Evolutionary conservation across 2,797 vertebrate genomes (phyloP), one percentile per base, ranked within the genome.

Genomic region (Hypotaenidia okinawae): DNA sequence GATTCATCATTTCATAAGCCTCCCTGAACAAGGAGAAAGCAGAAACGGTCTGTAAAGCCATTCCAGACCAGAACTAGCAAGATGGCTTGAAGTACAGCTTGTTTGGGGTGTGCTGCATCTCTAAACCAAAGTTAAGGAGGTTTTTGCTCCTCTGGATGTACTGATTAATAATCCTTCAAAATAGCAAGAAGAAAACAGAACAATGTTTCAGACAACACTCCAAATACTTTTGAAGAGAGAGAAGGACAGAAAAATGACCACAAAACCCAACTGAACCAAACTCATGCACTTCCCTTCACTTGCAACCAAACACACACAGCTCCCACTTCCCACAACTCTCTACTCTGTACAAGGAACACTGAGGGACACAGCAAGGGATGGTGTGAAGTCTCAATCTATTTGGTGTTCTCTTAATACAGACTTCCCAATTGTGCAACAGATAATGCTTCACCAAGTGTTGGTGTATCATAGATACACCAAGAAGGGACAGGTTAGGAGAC

Each of bases 1-100:
- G 64, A 90, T 89, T 80, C 62, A 78, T 58, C 45, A 70, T 78
- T 93, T 84, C 49, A 83, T 41, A 93, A 85, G n/a, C 43, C 52
- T 87, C 32, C 45, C 59, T 61, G 43, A 91, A 93, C n/a, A 91
- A 85, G 10, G 16, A 83, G 52, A 54, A 75, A 63, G 72, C 67
- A 79, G 14, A 86, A 93, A 57, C 16, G 21, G 66, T 28, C 73
- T 80, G 58, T 83, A 87, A 86, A 85, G 13, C 21, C 57, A 51
- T 51, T 80, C 2, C 0, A 58, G 51, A 77, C 32, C 57, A 77
- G 62, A 86, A 68, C 27, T 16, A 47, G 25, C 72, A 91, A 66
- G 55, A 81, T 1, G 2, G 45, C 41, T 88, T 58, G 35, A 64
- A 32, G 45, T 25, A 43, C 4, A 81, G 47, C 17, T 12, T 1